Base-by-base conservation (phyloP, 2,888 invertebrate genomes). In the Sthenelais limicola region DNA sequence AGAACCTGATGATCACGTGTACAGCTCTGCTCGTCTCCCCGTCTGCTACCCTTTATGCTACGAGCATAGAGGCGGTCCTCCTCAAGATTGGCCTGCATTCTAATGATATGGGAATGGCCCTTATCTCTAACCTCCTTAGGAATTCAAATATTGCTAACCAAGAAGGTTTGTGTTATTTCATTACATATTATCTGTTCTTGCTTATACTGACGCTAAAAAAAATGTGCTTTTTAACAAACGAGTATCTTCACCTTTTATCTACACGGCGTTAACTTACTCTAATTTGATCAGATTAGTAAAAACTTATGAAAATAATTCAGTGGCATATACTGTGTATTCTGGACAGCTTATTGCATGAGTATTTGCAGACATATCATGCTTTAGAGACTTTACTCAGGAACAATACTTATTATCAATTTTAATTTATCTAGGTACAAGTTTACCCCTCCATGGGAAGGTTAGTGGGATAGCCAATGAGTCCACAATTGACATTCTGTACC, bases 401-500 rank as follows among this genome's bases (percentile, higher is more conserved):
- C n/a, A n/a, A n/a, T n/a, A n/a, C n/a, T n/a, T n/a, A n/a, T n/a
- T n/a, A n/a, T n/a, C n/a, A n/a, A n/a, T n/a, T n/a, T n/a, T n/a
- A n/a, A n/a, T n/a, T 9, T 49, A 49, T 12, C 21, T 21, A 62
- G 62, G 62, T 38, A 21, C 62, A 52, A 21, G n/a, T 7, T 48
- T 52, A 2, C 73, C 73, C 21, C 62, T 77, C 18, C 72, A 77
- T 54, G 84, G 85, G 35, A 84, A 83, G 74, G 81, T 85, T 24
- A 83, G 83, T 78, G 87, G 86, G 24, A 80, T 85, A 48, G 86
- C 87, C 47, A 88, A 86, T 80, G 91, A 92, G 76, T 91, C 92
- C 38, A 93, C 95, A 33, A 94, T 95, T 81, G 94, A 94, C 88
- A 89, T 95, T 73, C 90, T 95, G 72, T 94, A 93, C 81, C 93